phyloP scores from a whole-genome alignment of 2,888 invertebrate species.

The Melangyna quadrimaculata region DNA sequence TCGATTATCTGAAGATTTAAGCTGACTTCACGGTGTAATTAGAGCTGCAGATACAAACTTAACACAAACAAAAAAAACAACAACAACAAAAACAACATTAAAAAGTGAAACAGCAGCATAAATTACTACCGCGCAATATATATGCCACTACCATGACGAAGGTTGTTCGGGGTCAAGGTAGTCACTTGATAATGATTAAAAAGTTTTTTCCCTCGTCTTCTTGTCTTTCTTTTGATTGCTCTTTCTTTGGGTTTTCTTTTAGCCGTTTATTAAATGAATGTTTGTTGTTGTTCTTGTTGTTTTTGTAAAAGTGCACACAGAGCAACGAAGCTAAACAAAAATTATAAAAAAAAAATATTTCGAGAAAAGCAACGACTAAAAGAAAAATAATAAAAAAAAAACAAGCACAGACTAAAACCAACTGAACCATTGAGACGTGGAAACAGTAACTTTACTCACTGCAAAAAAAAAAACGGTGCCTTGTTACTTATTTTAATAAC shows the following conservation, averaged over 20 bases:
- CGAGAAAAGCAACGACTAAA: constrained; percentile 14
- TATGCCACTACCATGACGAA: constrained; percentile 68
- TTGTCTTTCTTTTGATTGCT: constrained; percentile 35
- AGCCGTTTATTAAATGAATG: neutral
- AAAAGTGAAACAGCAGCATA: constrained; percentile 70
- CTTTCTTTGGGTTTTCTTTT: constrained; percentile 61
- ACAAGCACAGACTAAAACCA: constrained; percentile 40
- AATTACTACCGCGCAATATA: constrained; percentile 65
- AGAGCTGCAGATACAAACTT: constrained; percentile 58
- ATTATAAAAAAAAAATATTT: neutral
- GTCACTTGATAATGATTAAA: constrained; percentile 71
- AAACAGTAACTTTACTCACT: constrained; percentile 60
- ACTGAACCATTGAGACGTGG: constrained; percentile 62
- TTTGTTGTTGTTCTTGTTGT: constrained; percentile 4
- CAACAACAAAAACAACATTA: constrained; percentile 15
- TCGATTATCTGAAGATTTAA: neutral
- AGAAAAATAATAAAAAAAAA: constrained; percentile 38
- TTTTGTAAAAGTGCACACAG: constrained; percentile 33
- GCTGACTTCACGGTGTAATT: constrained; percentile 50
- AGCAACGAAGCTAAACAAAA: neutral
- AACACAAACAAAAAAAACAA: neutral
- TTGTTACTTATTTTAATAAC: constrained; percentile 47
- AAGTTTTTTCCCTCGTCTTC: constrained; percentile 42
- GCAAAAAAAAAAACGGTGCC: constrained; percentile 53
- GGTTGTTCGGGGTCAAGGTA: constrained; percentile 71